A percentile compares a stretch with the other conserved stretches of the same genome.
Conservation (phyloP, 2,113 vertebrate species). For the Dipodomys ordii region DNA sequence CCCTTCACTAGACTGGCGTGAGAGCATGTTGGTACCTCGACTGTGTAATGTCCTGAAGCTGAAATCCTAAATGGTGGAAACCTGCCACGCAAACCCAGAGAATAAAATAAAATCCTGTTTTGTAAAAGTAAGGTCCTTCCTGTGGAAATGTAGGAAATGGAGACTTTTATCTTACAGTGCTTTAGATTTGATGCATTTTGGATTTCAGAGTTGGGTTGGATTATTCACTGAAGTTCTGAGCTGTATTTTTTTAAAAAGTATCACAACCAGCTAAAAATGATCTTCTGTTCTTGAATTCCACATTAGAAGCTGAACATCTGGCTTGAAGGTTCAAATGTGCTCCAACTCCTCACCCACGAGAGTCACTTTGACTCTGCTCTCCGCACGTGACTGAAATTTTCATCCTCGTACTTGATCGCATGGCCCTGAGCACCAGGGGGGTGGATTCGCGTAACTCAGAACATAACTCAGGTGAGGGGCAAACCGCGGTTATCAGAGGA, state of each 20-base stretch:
- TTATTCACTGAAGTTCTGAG: slow-evolving; percentile 76
- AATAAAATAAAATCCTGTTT: slow-evolving; percentile 43
- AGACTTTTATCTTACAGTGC: slow-evolving; percentile 77
- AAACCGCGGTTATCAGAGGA: background rate
- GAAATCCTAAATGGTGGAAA: slow-evolving; percentile 76
- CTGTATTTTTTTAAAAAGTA: slow-evolving; percentile 80
- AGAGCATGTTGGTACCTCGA: slow-evolving; percentile 56
- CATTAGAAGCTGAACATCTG: slow-evolving; percentile 86
- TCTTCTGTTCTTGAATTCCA: slow-evolving; percentile 82
- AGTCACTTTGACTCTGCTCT: slow-evolving; percentile 76
- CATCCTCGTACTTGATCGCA: slow-evolving; percentile 81
- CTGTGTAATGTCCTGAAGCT: slow-evolving; percentile 66
- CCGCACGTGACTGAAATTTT: slow-evolving; percentile 86
- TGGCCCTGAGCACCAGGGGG: slow-evolving; percentile 81
- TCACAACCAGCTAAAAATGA: slow-evolving; percentile 80
- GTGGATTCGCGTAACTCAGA: slow-evolving; percentile 78
- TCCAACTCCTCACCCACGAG: slow-evolving; percentile 84
- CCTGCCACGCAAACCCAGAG: slow-evolving; percentile 62
- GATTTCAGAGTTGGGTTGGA: slow-evolving; percentile 78
- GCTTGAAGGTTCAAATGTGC: slow-evolving; percentile 80
- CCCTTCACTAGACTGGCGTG: slow-evolving; percentile 33
- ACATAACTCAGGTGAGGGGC: too few species aligned
- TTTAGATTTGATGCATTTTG: slow-evolving; percentile 81
- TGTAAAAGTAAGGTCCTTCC: slow-evolving; percentile 71
- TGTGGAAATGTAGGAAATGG: slow-evolving; percentile 79